Evolutionary conservation across 2,888 invertebrate species (phyloP).

Genomic region (Microctonus hyperodae): DNA sequence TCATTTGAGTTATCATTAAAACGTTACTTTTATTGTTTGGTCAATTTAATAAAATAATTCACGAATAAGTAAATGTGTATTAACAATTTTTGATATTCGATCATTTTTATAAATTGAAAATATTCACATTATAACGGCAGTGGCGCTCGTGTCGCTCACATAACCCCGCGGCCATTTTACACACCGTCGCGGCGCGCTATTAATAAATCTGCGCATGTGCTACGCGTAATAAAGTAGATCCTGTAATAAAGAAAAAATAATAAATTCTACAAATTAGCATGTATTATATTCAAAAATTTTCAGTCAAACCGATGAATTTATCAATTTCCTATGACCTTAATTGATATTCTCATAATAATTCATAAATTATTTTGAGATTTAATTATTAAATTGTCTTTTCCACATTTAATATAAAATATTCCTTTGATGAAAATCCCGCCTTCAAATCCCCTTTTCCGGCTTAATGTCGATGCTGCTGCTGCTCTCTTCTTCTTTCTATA

Average conservation of each 20-base stretch:
- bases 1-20: background rate
- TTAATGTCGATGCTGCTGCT: background rate
- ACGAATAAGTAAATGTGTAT: too few species aligned
- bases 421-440: conserved; percentile 10
- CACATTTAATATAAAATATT: too few species aligned
- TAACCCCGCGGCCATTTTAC: conserved; percentile 9
- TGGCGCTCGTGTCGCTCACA: too few species aligned
- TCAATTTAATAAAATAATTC: too few species aligned
- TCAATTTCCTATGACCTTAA: background rate
- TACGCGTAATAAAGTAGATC: conserved; percentile 23
- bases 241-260: background rate
- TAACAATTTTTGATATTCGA: too few species aligned
- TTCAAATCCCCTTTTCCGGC: background rate
- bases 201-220: conserved; percentile 5
- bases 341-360: background rate
- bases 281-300: background rate
- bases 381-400: background rate
- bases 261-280: background rate
- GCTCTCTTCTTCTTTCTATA: background rate
- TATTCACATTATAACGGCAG: too few species aligned
- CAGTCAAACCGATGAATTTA: background rate
- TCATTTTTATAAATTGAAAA: too few species aligned
- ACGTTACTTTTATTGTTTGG: background rate
- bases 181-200: background rate
- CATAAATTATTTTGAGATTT: background rate